phyloP scores from a whole-genome alignment of 1,140 invertebrate species.

The Penaeus chinensis region DNA sequence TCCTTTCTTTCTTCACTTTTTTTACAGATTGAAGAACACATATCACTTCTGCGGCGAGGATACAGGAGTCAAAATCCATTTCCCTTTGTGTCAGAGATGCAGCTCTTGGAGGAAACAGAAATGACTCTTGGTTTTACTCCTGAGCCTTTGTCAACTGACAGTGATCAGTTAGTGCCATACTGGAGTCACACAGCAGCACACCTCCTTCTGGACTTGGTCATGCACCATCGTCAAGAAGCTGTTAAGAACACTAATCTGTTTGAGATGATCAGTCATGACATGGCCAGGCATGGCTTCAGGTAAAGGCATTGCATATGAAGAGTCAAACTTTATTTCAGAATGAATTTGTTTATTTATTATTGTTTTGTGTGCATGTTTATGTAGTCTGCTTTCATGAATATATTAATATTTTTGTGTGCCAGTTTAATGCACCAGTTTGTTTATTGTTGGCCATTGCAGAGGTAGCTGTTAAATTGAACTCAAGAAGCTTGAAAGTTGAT shows the following conservation, averaged over 20 bases:
- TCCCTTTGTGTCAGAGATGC: slow-evolving; percentile 41
- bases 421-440: too few species aligned
- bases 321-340: not conserved
- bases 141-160: not conserved
- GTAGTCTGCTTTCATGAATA: too few species aligned
- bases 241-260: slow-evolving; percentile 37
- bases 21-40: slow-evolving; percentile 45
- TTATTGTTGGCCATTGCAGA: too few species aligned
- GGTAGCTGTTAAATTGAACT: too few species aligned
- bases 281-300: slow-evolving; percentile 45
- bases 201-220: slow-evolving; percentile 40
- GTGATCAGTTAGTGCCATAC: slow-evolving; percentile 38
- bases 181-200: slow-evolving; percentile 47
- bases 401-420: too few species aligned
- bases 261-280: slow-evolving; percentile 40
- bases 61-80: slow-evolving; percentile 41
- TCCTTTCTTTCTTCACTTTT: not conserved
- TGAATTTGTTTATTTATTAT: not conserved
- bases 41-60: slow-evolving; percentile 33
- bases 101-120: slow-evolving; percentile 48
- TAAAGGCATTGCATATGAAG: not conserved
- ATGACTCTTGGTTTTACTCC: slow-evolving; percentile 33
- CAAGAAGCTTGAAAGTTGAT: too few species aligned
- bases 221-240: slow-evolving; percentile 46
- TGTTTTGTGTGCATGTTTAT: not conserved